Percentiles rank a stretch among this genome's conserved stretches.
These are phyloP conservation scores for Myiozetetes cayanensis DNA, from an alignment of 2,113 vertebrate genomes.

Conservation along the genomic window DNA sequence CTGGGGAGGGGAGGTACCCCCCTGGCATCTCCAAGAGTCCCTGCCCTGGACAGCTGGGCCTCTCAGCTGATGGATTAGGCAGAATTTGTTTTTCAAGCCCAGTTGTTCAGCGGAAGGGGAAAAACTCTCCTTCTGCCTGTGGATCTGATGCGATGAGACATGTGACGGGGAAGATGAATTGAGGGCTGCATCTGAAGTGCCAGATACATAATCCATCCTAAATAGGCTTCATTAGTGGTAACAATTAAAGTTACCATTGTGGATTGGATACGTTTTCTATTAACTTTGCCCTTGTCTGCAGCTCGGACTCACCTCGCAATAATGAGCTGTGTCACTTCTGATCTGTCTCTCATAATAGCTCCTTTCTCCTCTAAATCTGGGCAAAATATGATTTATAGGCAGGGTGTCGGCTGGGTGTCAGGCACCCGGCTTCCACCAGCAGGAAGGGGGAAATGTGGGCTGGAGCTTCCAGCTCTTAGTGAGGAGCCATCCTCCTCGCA, in stretches of 20 bases:
- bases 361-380: constrained; percentile 30
- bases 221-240: constrained; percentile 66
- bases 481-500: neutral
- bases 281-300: constrained; percentile 66
- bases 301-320: neutral
- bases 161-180: constrained; percentile 31
- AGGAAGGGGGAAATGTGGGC: neutral
- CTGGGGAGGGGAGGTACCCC: neutral
- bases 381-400: constrained; percentile 44
- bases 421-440: neutral
- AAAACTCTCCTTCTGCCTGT: neutral
- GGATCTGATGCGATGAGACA: constrained; percentile 28
- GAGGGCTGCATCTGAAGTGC: constrained; percentile 50
- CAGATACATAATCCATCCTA: constrained; percentile 61
- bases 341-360: constrained; percentile 49
- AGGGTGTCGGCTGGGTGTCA: neutral
- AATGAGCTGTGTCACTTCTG: constrained; percentile 66
- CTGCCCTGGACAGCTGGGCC: neutral
- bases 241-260: constrained; percentile 65
- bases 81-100: neutral
- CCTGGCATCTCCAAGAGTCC: accelerated
- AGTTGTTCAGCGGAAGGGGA: neutral
- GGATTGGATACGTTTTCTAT: constrained; percentile 54
- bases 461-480: neutral
- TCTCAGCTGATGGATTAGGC: neutral